Evolutionary conservation across 2,888 invertebrate species (phyloP), one percentile per base, ranked within the genome.

Genomic region (Ferrisia virgata): DNA sequence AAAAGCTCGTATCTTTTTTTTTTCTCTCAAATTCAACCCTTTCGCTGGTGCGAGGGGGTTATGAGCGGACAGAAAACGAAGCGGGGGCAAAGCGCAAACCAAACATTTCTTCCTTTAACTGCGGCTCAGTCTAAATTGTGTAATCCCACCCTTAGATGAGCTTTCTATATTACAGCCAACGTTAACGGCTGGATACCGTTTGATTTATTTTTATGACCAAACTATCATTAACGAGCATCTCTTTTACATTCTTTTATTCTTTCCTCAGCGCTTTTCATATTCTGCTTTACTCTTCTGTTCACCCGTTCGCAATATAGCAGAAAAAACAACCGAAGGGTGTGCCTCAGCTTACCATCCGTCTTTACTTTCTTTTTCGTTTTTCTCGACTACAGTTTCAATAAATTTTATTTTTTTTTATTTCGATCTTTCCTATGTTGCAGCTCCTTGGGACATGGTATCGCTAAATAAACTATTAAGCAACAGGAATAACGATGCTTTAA

Each of bases 181-280:
- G 76, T 76, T 83, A 76, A 76, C 83, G 69, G 83, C 76, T 83
- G 83, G 83, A 83, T 83, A 83, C 83, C 83, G 83, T 83, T 83
- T 83, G 83, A 83, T 83, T 83, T 83, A 83, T 83, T 83, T 83
- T 83, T 83, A 83, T 83, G 83, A 83, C 83, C 83, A 43, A 83
- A 83, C 83, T 83, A 83, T 83, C 83, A 83, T 83, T 83, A 83
- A 83, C 83, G 83, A 83, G 83, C 83, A 83, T 83, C 83, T 83
- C 83, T 76, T 83, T 83, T 83, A 83, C 83, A 83, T 83, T 83
- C 76, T 83, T 83, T 83, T 83, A 83, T 83, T 83, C 83, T 83
- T 83, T 83, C 76, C 83, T 83, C 83, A 43, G 47, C 83, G 83
- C 83, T 83, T 83, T 83, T 83, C 83, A 83, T 83, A 83, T 83